Base-by-base conservation (phyloP, 1,140 invertebrate species). In the Eumaeus atala region DNA sequence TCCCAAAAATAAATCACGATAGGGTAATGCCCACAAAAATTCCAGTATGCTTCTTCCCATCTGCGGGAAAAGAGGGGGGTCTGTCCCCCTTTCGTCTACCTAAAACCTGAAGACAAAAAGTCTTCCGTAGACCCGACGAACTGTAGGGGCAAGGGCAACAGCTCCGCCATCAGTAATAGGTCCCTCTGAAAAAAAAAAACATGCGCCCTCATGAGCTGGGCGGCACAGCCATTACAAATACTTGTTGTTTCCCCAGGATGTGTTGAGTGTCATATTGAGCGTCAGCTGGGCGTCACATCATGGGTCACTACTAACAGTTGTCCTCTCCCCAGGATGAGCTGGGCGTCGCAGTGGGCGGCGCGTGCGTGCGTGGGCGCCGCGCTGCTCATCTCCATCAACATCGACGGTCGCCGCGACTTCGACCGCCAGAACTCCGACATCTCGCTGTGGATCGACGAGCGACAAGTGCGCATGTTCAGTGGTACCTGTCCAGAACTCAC, bases 381-480 rank as follows among this genome's bases (percentile, higher is more conserved):
- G 59, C 66, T 84, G 51, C 74, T 76, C 17, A 69, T 81, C 67
- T 79, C 78, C 51, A 70, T 84, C 48, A 59, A 73, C 18, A 58
- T 77, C 16, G 63, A 72, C 53, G 78, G 74, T 18, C 66, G 75
- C 37, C 74, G 78, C 38, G 76, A 78, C 54, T 64, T 67, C 6
- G 83, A 87, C 34, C 63, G 72, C 8, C 75, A 76, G 34, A 87
- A 84, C 63, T 90, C 90, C 42, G 93, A 94, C 77, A 90, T 96
- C 37, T 94, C 94, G 21, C 87, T 96, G 28, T 96, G 95, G 95
- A 95, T 96, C 65, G 94, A 95, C 76, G 92, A 95, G 66, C 92
- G 95, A 62, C 95, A 96, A 88, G 93, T 96, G 14, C 94, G 95
- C 87, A 93, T 95, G 91, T 94, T 96, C 66, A 95, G 94, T 80